Evolutionary conservation across 1,140 invertebrate species (phyloP).

Genomic region (Myzus persicae): DNA sequence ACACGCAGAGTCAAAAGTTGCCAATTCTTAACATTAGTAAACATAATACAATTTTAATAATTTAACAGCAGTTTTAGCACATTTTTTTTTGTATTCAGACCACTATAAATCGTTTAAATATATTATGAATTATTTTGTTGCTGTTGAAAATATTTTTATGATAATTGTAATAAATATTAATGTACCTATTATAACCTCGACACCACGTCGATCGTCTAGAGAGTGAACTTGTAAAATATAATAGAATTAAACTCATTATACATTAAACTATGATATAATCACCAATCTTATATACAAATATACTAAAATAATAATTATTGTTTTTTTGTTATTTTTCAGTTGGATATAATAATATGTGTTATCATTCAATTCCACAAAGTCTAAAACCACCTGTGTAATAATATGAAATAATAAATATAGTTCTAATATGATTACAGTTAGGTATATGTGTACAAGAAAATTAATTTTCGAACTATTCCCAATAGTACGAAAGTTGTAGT

Average conservation of each 20-base stretch:
- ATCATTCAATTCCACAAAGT: background rate
- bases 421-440: no score
- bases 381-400: no score
- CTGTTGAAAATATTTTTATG: background rate
- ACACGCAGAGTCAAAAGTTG: background rate
- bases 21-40: background rate
- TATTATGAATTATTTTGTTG: background rate
- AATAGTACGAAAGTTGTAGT: no score
- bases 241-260: background rate
- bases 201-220: background rate
- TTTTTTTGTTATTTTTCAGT: background rate
- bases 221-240: background rate
- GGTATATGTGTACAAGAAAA: background rate
- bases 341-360: background rate
- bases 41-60: background rate
- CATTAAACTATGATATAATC: background rate
- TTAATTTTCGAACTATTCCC: background rate
- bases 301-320: no score
- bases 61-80: background rate
- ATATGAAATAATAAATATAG: no score
- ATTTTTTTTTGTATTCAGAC: background rate
- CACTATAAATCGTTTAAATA: background rate
- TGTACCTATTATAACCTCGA: background rate
- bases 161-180: background rate
- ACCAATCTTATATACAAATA: background rate